Evolutionary conservation across 2,797 vertebrate genomes (phyloP).

Genomic region (Chloroceryle amazona): DNA sequence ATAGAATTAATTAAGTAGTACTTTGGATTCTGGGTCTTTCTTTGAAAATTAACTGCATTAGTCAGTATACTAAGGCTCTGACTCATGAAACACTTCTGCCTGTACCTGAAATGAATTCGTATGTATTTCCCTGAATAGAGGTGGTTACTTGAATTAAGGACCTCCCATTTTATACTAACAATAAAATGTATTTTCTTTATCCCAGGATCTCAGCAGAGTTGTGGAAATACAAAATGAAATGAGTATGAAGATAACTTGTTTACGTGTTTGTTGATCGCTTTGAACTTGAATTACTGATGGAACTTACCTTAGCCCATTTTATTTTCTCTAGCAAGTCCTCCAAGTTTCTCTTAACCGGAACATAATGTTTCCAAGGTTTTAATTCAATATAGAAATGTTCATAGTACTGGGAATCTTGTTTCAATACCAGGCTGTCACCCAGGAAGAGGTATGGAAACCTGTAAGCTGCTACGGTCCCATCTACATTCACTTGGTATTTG

Average conservation of each 20-base stretch:
- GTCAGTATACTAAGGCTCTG: neutral
- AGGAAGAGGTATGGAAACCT: conserved; percentile 94
- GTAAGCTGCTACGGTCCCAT: conserved; percentile 93
- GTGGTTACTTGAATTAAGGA: neutral
- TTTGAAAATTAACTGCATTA: neutral
- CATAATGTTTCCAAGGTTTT: conserved; percentile 87
- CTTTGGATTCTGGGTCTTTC: neutral
- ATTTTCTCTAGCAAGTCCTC: conserved; percentile 91
- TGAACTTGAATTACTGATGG: neutral
- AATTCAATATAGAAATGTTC: conserved; percentile 91
- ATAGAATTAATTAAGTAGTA: neutral
- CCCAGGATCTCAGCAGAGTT: neutral
- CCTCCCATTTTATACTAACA: neutral
- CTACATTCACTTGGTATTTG: conserved; percentile 95
- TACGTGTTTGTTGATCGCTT: neutral
- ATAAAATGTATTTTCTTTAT: neutral
- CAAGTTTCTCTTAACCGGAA: conserved; percentile 88
- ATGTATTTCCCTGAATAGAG: neutral
- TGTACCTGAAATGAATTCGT: neutral
- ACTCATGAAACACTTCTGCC: neutral
- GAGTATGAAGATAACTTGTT: neutral
- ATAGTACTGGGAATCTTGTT: conserved; percentile 92
- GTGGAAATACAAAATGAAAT: neutral
- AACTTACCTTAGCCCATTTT: conserved; percentile 89
- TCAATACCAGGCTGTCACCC: conserved; percentile 92